These are phyloP conservation scores for Drosophila subpulchrella DNA, from an alignment of 1,140 invertebrate species.

Conservation along the genomic window DNA sequence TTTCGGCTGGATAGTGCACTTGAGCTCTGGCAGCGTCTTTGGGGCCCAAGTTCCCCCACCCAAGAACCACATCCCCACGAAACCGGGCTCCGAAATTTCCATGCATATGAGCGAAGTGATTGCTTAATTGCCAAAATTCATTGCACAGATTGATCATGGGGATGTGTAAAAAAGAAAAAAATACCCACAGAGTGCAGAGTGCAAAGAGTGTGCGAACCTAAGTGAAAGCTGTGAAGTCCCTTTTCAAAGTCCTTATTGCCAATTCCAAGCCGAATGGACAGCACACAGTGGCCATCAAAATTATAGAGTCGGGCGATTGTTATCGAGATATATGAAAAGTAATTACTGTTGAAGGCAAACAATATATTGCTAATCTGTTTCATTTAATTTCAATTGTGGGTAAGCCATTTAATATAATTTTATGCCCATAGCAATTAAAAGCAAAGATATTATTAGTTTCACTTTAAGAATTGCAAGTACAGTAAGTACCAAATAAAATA, in stretches of 20 bases:
- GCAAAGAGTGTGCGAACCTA: background rate
- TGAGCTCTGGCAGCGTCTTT: constrained; percentile 25
- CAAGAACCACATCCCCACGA: background rate
- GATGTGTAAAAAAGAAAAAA: background rate
- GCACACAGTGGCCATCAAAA: background rate
- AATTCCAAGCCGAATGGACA: constrained; percentile 1
- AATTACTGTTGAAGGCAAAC: background rate
- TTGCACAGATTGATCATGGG: constrained; percentile 36
- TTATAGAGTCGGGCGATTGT: background rate
- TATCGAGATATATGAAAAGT: background rate
- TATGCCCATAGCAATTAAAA: too few species aligned
- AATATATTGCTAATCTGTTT: too few species aligned
- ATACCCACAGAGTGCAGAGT: background rate
- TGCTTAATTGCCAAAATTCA: constrained; percentile 58
- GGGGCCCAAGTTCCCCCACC: constrained; percentile 1
- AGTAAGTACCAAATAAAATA: background rate
- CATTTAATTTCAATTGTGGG: too few species aligned
- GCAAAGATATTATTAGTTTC: background rate
- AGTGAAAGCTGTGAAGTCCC: constrained; percentile 4
- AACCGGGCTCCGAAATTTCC: background rate
- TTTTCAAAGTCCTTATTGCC: constrained; percentile 1
- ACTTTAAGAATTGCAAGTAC: background rate
- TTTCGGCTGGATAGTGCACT: constrained; percentile 8
- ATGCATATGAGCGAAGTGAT: constrained; percentile 46
- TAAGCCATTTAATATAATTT: too few species aligned